Evolutionary conservation across 2,888 invertebrate genomes (phyloP).

Genomic region (Leptinotarsa peninsularis): DNA sequence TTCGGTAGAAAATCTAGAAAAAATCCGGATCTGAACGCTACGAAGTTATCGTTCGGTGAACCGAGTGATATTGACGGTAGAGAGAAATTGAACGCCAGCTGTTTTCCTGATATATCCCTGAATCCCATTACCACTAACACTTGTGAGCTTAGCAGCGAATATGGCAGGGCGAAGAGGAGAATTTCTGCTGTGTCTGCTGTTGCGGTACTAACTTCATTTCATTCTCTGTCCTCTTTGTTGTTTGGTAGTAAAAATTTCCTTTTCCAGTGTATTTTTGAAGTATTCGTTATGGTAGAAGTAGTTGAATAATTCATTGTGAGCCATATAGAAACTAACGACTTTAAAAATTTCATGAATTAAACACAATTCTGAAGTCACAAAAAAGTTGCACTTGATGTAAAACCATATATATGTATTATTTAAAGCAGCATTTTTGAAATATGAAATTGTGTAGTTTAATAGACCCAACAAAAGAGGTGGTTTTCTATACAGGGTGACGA

Average conservation of each 20-base stretch:
- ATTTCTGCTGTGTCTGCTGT: constrained; percentile 60
- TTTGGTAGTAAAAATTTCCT: constrained; percentile 35
- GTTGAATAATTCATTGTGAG: background rate
- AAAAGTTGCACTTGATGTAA: too few species aligned
- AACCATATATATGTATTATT: too few species aligned
- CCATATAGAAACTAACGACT: background rate
- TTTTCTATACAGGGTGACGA: too few species aligned
- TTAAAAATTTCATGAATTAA: too few species aligned
- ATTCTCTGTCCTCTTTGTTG: constrained; percentile 45
- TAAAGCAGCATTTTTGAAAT: too few species aligned
- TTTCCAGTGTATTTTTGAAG: background rate
- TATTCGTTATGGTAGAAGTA: background rate
- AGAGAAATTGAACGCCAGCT: constrained; percentile 60
- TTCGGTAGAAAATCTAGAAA: constrained; percentile 56
- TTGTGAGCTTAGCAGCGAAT: constrained; percentile 53
- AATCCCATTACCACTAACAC: constrained; percentile 51
- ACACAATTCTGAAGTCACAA: too few species aligned
- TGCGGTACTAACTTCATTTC: constrained; percentile 66
- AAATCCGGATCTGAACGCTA: constrained; percentile 55
- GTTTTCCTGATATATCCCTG: constrained; percentile 63
- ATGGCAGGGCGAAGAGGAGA: constrained; percentile 57
- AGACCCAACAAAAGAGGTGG: too few species aligned
- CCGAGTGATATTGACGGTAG: constrained; percentile 49
- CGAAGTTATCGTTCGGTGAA: constrained; percentile 57
- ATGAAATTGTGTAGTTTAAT: too few species aligned